These are phyloP conservation scores for Erpobdella octoculata DNA, from an alignment of 2,888 invertebrate species.

Conservation along the genomic window DNA sequence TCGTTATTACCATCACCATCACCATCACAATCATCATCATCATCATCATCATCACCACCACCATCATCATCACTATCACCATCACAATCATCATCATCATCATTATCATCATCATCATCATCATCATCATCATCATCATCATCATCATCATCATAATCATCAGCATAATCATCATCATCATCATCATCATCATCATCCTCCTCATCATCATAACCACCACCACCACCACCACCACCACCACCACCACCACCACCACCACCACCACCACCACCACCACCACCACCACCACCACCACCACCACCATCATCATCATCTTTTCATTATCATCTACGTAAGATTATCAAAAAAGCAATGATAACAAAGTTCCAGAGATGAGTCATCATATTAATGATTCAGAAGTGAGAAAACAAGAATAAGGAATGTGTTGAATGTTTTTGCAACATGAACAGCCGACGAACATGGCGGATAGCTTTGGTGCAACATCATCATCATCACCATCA, in stretches of 20 bases:
- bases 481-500: background rate
- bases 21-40: conserved; percentile 4
- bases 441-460: background rate
- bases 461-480: background rate
- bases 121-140: conserved; percentile 14
- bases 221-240: conserved; percentile 1
- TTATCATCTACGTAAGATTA: background rate
- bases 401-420: background rate
- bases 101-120: conserved; percentile 4
- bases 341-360: background rate
- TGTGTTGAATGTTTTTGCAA: background rate
- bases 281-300: background rate
- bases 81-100: background rate
- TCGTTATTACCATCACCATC: background rate
- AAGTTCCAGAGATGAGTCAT: background rate
- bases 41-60: conserved; percentile 17
- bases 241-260: conserved; percentile 7
- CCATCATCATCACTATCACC: background rate
- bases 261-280: background rate
- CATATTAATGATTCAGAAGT: background rate
- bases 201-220: background rate
- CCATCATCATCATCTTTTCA: conserved; percentile 3
- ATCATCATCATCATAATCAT: background rate
- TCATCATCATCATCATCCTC: background rate
- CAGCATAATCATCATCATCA: background rate